Evolutionary conservation across 2,113 vertebrate genomes (phyloP).

Genomic region (Sitta europaea): DNA sequence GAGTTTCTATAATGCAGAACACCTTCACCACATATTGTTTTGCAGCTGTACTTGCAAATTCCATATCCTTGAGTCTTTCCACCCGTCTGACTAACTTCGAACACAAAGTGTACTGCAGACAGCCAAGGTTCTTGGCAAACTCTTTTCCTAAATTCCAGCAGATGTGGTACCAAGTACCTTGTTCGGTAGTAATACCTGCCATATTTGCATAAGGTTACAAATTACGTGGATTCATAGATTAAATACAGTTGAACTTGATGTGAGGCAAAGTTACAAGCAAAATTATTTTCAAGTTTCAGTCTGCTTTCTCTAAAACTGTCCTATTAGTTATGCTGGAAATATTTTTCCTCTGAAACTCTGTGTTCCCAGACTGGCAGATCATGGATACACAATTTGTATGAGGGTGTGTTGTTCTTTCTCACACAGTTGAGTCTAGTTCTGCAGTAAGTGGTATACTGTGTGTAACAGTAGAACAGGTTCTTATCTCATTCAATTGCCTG

Average conservation of each 20-base stretch:
- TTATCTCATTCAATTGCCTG: slow-evolving; percentile 17
- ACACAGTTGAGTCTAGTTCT: neutral
- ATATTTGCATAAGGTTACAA: neutral
- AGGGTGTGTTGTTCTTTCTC: neutral
- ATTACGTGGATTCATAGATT: neutral
- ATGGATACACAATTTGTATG: neutral
- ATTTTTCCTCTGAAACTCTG: neutral
- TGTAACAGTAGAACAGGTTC: neutral
- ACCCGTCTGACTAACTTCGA: neutral
- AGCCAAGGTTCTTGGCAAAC: neutral
- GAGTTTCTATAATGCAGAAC: neutral
- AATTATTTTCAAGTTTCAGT: neutral
- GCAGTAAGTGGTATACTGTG: neutral
- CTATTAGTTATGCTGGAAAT: neutral
- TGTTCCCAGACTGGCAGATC: neutral
- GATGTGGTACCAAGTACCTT: neutral
- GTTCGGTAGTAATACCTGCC: neutral
- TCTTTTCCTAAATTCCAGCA: neutral
- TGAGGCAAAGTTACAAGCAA: neutral
- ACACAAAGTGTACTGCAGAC: neutral
- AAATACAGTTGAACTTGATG: neutral
- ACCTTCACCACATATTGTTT: neutral
- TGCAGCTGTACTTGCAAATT: neutral
- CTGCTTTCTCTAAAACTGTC: neutral
- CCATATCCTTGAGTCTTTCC: neutral